Base-by-base conservation (phyloP, 2,888 invertebrate species). In the Furcula furcula region DNA sequence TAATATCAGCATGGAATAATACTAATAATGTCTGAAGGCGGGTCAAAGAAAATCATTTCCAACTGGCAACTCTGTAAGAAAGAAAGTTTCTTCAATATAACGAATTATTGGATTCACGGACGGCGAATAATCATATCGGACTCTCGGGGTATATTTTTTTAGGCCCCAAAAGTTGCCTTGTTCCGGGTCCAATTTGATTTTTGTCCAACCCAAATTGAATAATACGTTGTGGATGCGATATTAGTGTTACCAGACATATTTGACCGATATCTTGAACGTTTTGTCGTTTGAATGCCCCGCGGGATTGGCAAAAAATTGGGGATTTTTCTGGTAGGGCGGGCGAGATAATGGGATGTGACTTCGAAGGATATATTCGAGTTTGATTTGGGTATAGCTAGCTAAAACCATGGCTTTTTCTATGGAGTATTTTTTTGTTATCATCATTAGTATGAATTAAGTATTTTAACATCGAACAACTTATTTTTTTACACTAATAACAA, bases 61-160 rank as follows among this genome's bases (percentile, higher is more conserved):
- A 69, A 69, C 57, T 59, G 66, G 60, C 56, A 77, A 76, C 70
- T 82, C 73, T 55, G 69, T 55, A 55, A 61, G 68, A 62, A 67
- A 66, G 56, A 73, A 83, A 82, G 61, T 82, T 82, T 80, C 73
- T 80, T 79, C 76, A 77, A 79, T 78, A 78, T 79, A 77, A 81
- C 77, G 79, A 83, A 83, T 84, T 82, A 84, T 84, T 84, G 78
- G 80, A 80, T 77, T 72, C 74, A 63, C 56, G 40, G 74, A 72
- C 71, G 70, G 63, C 56, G 41, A 61, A 70, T 70, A 66, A 68
- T 70, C 65, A 67, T 72, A 73, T 76, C 71, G 70, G 69, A 76
- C 71, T 65, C 71, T 65, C 53, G 44, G n/a, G 53, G 74, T 73
- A 80, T 79, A 73, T 76, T 69, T 67, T 68, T 74, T 65, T 72